A percentile compares a stretch with the other conserved stretches of the same genome.
Evolutionary conservation across 2,113 vertebrate species (phyloP).

Genomic region (Panthera uncia): DNA sequence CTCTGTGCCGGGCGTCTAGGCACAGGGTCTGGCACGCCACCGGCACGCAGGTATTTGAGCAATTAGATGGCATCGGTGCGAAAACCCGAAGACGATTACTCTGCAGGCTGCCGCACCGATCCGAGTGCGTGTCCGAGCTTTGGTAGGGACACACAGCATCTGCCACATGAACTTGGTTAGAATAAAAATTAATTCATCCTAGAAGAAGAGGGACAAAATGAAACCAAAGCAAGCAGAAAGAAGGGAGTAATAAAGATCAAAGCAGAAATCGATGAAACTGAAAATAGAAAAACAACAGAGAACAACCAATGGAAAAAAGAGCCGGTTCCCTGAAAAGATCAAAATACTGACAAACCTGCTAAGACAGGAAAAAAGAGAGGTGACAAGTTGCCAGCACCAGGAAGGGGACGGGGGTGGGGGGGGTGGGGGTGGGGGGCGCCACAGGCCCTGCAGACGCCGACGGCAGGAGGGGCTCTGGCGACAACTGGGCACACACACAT

Average conservation of each 20-base stretch:
- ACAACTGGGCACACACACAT: accelerated
- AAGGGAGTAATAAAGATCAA: not conserved
- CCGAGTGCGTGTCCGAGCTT: accelerated
- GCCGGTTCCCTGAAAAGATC: not conserved
- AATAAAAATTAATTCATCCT: not conserved
- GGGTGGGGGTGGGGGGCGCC: too few relatives aligned
- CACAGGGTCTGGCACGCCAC: too few relatives aligned
- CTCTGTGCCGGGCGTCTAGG: not conserved
- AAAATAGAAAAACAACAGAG: not conserved
- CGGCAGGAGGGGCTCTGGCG: too few relatives aligned
- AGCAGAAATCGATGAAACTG: not conserved
- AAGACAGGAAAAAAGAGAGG: not conserved
- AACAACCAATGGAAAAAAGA: not conserved
- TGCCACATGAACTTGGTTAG: not conserved
- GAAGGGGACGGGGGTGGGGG: not conserved
- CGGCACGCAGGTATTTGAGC: accelerated
- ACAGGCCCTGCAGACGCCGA: not conserved
- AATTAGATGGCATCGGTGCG: too few relatives aligned
- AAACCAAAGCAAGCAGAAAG: not conserved
- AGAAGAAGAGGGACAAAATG: not conserved
- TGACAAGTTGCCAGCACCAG: not conserved
- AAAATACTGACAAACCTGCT: not conserved
- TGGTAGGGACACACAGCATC: accelerated
- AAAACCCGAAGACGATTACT: accelerated
- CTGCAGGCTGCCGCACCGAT: not conserved